Percentiles rank a stretch among this genome's conserved stretches.
phyloP scores from a whole-genome alignment of 2,113 vertebrate species.

The Colius striatus region DNA sequence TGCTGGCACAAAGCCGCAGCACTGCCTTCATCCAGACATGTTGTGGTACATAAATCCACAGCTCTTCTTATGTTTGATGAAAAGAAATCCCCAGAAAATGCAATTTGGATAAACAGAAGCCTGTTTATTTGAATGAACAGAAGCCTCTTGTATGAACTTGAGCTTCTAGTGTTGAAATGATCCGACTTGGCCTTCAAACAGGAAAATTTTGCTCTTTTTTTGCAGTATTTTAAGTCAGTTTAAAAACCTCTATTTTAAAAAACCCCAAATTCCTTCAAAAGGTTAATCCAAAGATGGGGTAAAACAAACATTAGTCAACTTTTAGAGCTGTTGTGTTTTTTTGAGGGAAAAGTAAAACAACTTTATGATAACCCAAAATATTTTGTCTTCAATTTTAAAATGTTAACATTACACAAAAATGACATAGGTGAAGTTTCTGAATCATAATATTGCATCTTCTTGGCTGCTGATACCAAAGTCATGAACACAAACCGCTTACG shows the following conservation, averaged over 20 bases:
- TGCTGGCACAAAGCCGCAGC: background rate
- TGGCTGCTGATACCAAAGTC: background rate
- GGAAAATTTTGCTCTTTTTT: background rate
- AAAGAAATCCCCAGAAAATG: background rate
- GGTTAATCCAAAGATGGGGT: background rate
- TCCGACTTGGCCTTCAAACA: background rate
- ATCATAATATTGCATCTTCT: background rate
- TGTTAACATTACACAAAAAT: background rate
- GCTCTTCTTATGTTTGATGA: background rate
- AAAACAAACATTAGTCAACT: background rate
- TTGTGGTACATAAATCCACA: background rate
- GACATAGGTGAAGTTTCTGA: background rate
- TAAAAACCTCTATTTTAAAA: background rate
- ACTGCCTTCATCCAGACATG: background rate
- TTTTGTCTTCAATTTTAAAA: background rate
- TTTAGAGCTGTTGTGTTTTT: background rate
- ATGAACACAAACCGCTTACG: background rate
- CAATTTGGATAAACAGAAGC: background rate
- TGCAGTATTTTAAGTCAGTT: background rate
- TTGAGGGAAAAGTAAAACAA: rapidly evolving
- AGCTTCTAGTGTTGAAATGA: background rate
- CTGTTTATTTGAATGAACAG: background rate
- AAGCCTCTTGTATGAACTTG: background rate
- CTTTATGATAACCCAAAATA: background rate
- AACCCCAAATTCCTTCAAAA: background rate